Percentiles rank a stretch among this genome's conserved stretches.
Conservation (phyloP, 2,113 vertebrate genomes). For the Indicator indicator region DNA sequence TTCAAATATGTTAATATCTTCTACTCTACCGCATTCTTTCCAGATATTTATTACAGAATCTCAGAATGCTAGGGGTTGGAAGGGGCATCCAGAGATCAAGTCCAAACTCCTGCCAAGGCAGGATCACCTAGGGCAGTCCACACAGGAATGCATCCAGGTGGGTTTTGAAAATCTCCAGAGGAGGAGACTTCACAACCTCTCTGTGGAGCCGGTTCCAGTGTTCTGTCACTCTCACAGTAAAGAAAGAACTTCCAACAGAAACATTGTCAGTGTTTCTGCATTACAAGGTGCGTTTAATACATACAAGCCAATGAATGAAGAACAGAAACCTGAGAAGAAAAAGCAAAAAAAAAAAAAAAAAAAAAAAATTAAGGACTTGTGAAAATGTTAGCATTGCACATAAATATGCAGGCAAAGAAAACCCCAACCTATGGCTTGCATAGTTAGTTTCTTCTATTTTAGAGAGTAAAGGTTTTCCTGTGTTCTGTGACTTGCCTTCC, state of each 20-base stretch:
- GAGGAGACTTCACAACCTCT: too few relatives aligned
- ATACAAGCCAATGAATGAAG: not conserved
- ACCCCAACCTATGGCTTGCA: not conserved
- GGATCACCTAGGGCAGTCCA: too few relatives aligned
- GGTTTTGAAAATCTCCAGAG: too few relatives aligned
- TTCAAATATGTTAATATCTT: not conserved
- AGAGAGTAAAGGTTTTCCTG: not conserved
- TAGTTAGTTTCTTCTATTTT: not conserved
- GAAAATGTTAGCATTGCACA: not conserved
- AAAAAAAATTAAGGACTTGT: not conserved
- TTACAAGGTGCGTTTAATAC: not conserved
- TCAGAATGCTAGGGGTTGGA: too few relatives aligned
- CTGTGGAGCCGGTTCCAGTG: too few relatives aligned
- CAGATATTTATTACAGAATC: not conserved
- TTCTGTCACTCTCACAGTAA: too few relatives aligned
- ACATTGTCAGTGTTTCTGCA: not conserved
- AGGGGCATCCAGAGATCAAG: too few relatives aligned
- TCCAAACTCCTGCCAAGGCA: too few relatives aligned
- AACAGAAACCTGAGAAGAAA: not conserved
- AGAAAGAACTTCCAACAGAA: not conserved
- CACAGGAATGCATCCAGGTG: too few relatives aligned
- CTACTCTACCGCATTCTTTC: not conserved
- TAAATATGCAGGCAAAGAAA: not conserved
- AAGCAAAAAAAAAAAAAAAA: not conserved
- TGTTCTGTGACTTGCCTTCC: not conserved